Conservation (phyloP, 2,113 vertebrate genomes). For the Phyllostomus hastatus region DNA sequence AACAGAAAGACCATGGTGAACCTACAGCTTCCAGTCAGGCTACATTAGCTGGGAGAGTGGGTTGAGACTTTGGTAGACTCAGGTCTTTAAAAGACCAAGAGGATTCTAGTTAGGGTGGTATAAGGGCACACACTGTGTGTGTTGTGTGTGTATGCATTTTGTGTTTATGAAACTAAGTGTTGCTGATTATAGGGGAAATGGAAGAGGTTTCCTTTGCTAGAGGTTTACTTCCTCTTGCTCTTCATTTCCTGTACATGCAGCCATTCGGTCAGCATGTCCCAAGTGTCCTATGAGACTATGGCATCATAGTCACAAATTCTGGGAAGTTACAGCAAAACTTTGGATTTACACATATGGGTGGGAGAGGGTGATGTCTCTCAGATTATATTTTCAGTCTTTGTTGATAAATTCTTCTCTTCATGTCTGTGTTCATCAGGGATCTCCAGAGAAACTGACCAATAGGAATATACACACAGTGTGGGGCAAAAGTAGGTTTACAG, state of each 20-base stretch:
- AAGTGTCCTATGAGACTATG: background rate
- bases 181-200: background rate
- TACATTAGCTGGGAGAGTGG: background rate
- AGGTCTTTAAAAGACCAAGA: background rate
- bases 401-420: background rate
- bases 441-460: background rate
- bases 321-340: background rate
- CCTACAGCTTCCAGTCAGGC: background rate
- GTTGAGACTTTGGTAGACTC: background rate
- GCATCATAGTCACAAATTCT: background rate
- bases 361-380: background rate
- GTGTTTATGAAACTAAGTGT: background rate
- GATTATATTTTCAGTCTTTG: background rate
- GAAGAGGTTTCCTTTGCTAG: background rate
- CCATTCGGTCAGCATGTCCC: background rate
- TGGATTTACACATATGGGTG: background rate
- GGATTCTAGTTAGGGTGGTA: background rate
- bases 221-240: background rate
- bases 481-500: background rate
- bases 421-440: background rate
- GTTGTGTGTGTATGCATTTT: background rate
- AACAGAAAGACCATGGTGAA: background rate
- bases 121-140: background rate
- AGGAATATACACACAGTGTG: background rate
- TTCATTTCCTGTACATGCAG: background rate